Evolutionary conservation across 2,113 vertebrate species (phyloP).

Genomic region (Chamaea fasciata): DNA sequence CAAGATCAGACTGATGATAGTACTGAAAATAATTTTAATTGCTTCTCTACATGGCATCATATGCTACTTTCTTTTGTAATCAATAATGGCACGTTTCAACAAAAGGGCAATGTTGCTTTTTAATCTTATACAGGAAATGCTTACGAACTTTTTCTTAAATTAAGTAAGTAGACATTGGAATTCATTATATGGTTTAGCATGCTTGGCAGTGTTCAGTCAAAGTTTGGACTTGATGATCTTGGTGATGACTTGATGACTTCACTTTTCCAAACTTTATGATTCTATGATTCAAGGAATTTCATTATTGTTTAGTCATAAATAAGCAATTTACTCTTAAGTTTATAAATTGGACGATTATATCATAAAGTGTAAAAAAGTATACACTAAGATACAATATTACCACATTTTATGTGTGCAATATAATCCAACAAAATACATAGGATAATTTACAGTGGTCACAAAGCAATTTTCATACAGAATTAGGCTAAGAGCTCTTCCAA

Average conservation of each 20-base stretch:
- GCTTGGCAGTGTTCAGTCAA: neutral
- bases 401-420: neutral
- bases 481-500: neutral
- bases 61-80: neutral
- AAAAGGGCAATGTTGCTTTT: neutral
- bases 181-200: neutral
- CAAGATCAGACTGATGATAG: neutral
- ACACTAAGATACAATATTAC: neutral
- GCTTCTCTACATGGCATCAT: neutral
- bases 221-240: neutral
- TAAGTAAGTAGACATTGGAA: neutral
- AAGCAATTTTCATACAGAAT: neutral
- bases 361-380: neutral
- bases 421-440: neutral
- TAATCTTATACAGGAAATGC: neutral
- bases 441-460: neutral
- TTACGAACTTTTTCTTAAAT: neutral
- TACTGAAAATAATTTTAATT: neutral
- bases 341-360: neutral
- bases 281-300: neutral
- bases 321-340: neutral
- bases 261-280: neutral
- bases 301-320: neutral
- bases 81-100: fast-evolving
- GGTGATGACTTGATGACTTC: neutral